Conservation (phyloP, 2,888 invertebrate species). For the Flabesymbios commensalis region DNA sequence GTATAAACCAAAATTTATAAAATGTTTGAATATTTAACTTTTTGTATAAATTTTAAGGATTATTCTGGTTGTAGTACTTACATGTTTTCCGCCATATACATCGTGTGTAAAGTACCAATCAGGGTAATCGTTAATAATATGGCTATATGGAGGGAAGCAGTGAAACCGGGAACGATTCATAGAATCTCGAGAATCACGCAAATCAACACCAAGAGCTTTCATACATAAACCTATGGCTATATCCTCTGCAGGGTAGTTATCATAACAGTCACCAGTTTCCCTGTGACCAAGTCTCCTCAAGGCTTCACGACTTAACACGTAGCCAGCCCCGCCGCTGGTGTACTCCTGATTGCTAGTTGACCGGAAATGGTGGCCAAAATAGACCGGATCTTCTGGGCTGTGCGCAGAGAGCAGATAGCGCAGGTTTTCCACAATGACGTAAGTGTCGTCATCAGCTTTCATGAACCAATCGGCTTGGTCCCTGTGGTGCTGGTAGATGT, state of each 20-base stretch:
- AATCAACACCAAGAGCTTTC: conserved; percentile 48
- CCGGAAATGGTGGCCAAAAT: conserved; percentile 67
- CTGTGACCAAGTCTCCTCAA: conserved; percentile 12
- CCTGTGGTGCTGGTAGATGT: conserved; percentile 79
- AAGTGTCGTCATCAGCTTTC: conserved; percentile 97
- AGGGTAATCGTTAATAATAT: conserved; percentile 48
- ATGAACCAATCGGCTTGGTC: conserved; percentile 94
- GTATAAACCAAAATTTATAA: no score
- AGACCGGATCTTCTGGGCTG: conserved; percentile 75
- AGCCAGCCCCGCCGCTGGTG: conserved; percentile 28
- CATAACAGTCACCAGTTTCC: conserved; percentile 11
- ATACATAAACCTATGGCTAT: conserved; percentile 54
- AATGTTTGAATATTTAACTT: no score
- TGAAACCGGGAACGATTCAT: conserved; percentile 53
- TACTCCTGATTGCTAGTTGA: conserved; percentile 7
- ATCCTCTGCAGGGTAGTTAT: conserved; percentile 53
- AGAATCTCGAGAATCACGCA: conserved; percentile 47
- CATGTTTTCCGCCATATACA: conserved; percentile 39
- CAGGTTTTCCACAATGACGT: conserved; percentile 64
- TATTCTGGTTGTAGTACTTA: no score
- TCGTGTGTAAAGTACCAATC: conserved; percentile 53
- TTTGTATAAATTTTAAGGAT: no score
- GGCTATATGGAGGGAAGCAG: conserved; percentile 50
- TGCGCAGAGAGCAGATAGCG: conserved; percentile 82
- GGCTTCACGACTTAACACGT: conserved; percentile 25